phyloP scores from a whole-genome alignment of 2,113 vertebrate species.

The Fukomys damarensis region DNA sequence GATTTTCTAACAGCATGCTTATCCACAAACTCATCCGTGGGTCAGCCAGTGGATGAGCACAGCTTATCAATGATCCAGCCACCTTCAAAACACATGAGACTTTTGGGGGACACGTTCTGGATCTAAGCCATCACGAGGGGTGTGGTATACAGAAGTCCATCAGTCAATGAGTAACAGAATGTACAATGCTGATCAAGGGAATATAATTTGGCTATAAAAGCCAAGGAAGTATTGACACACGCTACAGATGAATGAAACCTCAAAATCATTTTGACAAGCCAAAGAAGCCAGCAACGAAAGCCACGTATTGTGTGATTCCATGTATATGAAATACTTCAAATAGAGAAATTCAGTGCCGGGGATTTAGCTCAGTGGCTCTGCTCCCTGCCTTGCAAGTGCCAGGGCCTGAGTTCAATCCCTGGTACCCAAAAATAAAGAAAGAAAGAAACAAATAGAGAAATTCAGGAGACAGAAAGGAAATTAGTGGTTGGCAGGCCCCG shows the following conservation, averaged over 20 bases:
- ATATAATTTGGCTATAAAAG: conserved; percentile 26
- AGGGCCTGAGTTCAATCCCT: too few species aligned
- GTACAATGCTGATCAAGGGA: background rate
- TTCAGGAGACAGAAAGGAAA: background rate
- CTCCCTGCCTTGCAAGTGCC: too few species aligned
- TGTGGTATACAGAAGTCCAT: background rate
- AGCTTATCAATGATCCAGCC: background rate
- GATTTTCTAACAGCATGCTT: background rate
- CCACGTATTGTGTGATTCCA: background rate
- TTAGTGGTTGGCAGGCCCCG: background rate
- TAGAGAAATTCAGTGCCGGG: background rate
- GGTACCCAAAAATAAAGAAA: too few species aligned
- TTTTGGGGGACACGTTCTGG: background rate
- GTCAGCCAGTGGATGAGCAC: background rate
- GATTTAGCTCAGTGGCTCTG: too few species aligned
- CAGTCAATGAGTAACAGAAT: background rate
- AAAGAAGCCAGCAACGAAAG: background rate
- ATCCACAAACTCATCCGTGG: background rate
- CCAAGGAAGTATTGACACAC: background rate
- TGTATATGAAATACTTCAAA: background rate
- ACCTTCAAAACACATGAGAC: background rate
- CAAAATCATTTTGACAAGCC: background rate
- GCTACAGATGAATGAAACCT: background rate
- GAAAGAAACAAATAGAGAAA: background rate
- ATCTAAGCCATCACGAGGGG: background rate